These are phyloP conservation scores for Hipparchia semele DNA, from an alignment of 2,888 invertebrate genomes.

Conservation along the genomic window DNA sequence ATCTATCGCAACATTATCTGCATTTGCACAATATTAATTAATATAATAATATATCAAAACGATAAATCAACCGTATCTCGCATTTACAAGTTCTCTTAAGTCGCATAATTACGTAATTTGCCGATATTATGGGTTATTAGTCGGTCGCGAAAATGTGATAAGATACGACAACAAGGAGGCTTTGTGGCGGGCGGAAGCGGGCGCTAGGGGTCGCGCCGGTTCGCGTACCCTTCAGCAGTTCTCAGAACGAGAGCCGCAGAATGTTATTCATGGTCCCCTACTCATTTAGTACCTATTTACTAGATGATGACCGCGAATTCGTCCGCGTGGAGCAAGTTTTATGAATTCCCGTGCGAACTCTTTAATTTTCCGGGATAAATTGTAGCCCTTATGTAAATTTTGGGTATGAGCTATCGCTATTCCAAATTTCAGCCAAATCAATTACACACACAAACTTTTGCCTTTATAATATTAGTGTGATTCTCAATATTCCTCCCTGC, in stretches of 20 bases:
- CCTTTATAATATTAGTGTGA: no score
- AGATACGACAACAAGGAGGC: constrained; percentile 74
- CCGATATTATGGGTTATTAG: constrained; percentile 72
- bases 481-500: no score
- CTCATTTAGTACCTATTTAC: no score
- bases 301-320: no score
- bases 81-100: constrained; percentile 51
- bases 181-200: constrained; percentile 55
- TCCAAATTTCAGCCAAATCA: no score
- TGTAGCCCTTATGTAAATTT: no score
- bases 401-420: no score
- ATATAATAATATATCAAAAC: neutral
- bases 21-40: constrained; percentile 2
- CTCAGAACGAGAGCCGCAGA: constrained; percentile 31
- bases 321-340: no score
- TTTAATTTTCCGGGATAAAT: no score
- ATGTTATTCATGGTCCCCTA: constrained; percentile 2
- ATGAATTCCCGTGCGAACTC: no score
- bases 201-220: constrained; percentile 56
- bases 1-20: neutral
- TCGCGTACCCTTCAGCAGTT: constrained; percentile 36
- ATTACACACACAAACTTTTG: no score
- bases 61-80: constrained; percentile 52
- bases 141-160: constrained; percentile 78
- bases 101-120: constrained; percentile 62